Percentiles rank a stretch among this genome's conserved stretches.
phyloP scores from a whole-genome alignment of 2,888 invertebrate species.

The Venusia cambrica region DNA sequence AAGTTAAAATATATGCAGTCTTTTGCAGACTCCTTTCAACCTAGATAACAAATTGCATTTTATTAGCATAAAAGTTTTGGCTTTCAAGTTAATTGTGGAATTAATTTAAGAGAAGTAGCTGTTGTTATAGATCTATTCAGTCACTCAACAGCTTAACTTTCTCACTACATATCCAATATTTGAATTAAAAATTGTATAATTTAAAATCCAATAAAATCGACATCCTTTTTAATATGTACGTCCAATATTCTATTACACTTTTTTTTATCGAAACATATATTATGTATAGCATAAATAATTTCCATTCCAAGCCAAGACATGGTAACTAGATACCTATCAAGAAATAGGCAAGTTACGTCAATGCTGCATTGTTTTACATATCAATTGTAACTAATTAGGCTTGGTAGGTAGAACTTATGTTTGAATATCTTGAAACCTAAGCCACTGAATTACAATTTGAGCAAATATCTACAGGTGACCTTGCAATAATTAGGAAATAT shows the following conservation, averaged over 20 bases:
- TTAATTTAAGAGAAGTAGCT: constrained; percentile 55
- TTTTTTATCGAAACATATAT: too few species aligned
- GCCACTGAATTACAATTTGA: constrained; percentile 35
- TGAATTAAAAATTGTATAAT: too few species aligned
- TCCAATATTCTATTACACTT: too few species aligned
- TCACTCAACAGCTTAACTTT: too few species aligned
- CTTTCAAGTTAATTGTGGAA: constrained; percentile 67
- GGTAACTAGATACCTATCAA: too few species aligned
- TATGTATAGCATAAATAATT: too few species aligned
- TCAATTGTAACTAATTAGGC: constrained; percentile 22
- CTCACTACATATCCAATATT: too few species aligned
- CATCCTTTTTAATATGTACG: too few species aligned
- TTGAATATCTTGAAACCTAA: constrained; percentile 32
- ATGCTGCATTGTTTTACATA: constrained; percentile 24
- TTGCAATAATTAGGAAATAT: constrained; percentile 59
- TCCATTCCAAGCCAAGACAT: too few species aligned
- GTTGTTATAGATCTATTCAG: constrained; percentile 57
- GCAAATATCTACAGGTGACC: constrained; percentile 51
- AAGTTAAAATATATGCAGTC: constrained; percentile 69
- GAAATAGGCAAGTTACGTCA: too few species aligned
- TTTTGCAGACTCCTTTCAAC: constrained; percentile 70
- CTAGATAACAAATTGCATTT: constrained; percentile 75
- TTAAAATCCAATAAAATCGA: too few species aligned
- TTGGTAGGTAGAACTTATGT: constrained; percentile 30
- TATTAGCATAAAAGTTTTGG: constrained; percentile 71